A percentile compares a stretch with the other conserved stretches of the same genome.
phyloP scores from a whole-genome alignment of 2,888 invertebrate species.

The Agrochola macilenta region DNA sequence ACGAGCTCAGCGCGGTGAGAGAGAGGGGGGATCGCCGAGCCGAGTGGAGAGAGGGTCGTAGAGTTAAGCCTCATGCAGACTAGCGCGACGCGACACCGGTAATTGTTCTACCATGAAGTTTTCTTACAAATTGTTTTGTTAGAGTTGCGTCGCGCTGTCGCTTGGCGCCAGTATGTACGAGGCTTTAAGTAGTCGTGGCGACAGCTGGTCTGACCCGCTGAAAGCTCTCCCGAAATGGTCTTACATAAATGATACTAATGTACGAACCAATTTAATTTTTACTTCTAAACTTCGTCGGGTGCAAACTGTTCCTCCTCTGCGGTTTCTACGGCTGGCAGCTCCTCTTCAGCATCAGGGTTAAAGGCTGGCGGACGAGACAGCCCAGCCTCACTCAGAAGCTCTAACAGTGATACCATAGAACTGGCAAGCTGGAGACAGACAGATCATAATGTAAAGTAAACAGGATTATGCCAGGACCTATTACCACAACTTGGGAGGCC shows the following conservation, averaged over 20 bases:
- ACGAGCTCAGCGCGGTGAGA: too few relatives aligned
- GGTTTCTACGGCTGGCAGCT: constrained; percentile 29
- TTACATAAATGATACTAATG: not conserved
- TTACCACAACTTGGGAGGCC: not conserved
- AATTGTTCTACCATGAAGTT: too few relatives aligned
- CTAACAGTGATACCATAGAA: constrained; percentile 76
- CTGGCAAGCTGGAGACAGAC: constrained; percentile 76
- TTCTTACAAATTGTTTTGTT: too few relatives aligned
- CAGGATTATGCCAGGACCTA: too few relatives aligned
- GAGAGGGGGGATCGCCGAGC: too few relatives aligned
- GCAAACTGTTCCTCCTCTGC: constrained; percentile 71
- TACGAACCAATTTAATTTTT: not conserved
- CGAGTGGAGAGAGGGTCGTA: too few relatives aligned
- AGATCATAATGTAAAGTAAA: not conserved
- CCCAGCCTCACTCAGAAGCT: constrained; percentile 77
- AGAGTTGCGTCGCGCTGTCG: too few relatives aligned
- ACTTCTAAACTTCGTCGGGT: constrained; percentile 82
- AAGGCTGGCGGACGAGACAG: constrained; percentile 62
- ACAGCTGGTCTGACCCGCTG: too few relatives aligned
- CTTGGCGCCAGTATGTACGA: too few relatives aligned
- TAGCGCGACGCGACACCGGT: too few relatives aligned
- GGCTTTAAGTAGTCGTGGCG: too few relatives aligned
- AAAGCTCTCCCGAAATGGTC: not conserved
- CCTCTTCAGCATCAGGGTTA: constrained; percentile 51
- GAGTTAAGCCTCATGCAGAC: too few relatives aligned